These are phyloP conservation scores for Cladorhizidae sp. DNA, from an alignment of 37 sponge, comb jelly and placozoan genomes.

Conservation along the genomic window DNA sequence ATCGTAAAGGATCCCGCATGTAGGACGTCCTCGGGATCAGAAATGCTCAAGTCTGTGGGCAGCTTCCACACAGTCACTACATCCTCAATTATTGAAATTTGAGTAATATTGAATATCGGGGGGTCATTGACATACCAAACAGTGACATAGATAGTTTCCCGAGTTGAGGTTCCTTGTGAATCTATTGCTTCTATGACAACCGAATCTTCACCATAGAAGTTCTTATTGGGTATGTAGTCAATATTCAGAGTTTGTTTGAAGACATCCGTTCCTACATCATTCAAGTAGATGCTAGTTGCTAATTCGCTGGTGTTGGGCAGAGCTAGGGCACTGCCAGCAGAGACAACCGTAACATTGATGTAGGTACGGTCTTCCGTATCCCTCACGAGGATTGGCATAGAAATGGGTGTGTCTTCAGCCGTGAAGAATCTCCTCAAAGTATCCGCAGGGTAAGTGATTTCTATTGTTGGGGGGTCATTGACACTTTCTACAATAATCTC, in stretches of 20 bases:
- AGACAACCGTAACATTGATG: conserved; percentile 27
- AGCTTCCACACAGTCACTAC: conserved; percentile 36
- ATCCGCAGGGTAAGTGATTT: not conserved
- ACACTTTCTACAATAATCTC: conserved; percentile 54
- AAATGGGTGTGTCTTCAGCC: conserved; percentile 56
- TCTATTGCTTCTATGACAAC: conserved; percentile 63
- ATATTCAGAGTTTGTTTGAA: conserved; percentile 50
- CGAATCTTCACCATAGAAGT: conserved; percentile 69
- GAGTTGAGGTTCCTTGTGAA: conserved; percentile 37
- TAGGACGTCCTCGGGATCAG: conserved; percentile 74
- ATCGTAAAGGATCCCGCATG: conserved; percentile 71
- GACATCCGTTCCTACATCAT: conserved; percentile 8
- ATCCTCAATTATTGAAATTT: conserved; percentile 65
- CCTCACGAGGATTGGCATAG: conserved; percentile 38
- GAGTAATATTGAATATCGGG: conserved; percentile 68
- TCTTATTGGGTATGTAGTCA: conserved; percentile 66
- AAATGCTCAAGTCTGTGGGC: conserved; percentile 58
- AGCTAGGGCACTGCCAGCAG: conserved; percentile 44
- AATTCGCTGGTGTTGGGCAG: not conserved
- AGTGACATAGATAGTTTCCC: conserved; percentile 42
- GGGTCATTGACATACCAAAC: conserved; percentile 78
- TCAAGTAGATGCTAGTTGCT: not conserved
- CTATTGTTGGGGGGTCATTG: conserved; percentile 75
- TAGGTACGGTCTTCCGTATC: conserved; percentile 50
- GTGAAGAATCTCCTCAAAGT: not conserved